Evolutionary conservation across 2,797 vertebrate species (phyloP).

Genomic region (Chelon labrosus): DNA sequence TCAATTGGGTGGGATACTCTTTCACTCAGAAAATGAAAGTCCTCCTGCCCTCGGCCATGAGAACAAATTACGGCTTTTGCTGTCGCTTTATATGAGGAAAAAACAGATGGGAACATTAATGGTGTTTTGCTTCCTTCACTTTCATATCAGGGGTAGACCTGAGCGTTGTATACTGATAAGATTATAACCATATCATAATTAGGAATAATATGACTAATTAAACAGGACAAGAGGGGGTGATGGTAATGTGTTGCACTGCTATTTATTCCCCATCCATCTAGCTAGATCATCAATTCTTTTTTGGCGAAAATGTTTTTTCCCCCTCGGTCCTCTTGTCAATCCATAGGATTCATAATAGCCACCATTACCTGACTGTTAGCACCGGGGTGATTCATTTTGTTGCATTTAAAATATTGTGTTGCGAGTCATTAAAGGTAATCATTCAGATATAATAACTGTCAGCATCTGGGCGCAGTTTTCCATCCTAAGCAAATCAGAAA

Average conservation of each 20-base stretch:
- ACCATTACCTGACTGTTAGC: slow-evolving; percentile 61
- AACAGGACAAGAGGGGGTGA: slow-evolving; percentile 53
- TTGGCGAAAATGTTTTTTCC: slow-evolving; percentile 28
- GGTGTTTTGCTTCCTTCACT: slow-evolving; percentile 59
- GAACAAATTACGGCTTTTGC: slow-evolving; percentile 69
- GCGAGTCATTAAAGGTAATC: slow-evolving; percentile 55
- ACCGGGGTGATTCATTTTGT: slow-evolving; percentile 43
- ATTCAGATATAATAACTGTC: slow-evolving; percentile 17
- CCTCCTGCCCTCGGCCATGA: slow-evolving; percentile 59
- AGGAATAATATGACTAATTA: slow-evolving; percentile 72
- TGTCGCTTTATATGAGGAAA: slow-evolving; percentile 38
- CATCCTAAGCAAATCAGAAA: slow-evolving; percentile 10
- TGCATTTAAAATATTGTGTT: slow-evolving; percentile 55
- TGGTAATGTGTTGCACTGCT: slow-evolving; percentile 47
- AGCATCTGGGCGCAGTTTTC: slow-evolving; percentile 23
- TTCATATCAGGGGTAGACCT: slow-evolving; percentile 56
- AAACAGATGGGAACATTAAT: slow-evolving; percentile 54
- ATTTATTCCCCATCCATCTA: slow-evolving; percentile 49
- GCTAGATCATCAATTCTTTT: slow-evolving; percentile 59
- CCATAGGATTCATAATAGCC: slow-evolving; percentile 59
- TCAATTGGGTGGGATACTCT: slow-evolving; percentile 51
- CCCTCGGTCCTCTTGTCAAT: slow-evolving; percentile 16
- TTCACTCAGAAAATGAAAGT: slow-evolving; percentile 72
- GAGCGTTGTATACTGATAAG: slow-evolving; percentile 64
- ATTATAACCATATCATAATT: slow-evolving; percentile 66